Evolutionary conservation across 1,140 invertebrate species (phyloP).

Genomic region (Argopecten irradians): DNA sequence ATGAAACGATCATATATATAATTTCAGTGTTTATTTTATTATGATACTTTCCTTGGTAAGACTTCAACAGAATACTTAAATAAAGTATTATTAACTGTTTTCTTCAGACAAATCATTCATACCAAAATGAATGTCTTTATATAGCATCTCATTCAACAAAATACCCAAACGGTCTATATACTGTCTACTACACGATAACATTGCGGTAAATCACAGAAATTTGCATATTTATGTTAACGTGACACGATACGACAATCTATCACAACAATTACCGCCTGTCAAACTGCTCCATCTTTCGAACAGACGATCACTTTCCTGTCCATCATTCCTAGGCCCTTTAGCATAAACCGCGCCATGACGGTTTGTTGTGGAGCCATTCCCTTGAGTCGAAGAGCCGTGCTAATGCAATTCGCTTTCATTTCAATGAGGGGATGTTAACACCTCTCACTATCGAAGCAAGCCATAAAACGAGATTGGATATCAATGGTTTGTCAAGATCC

Average conservation of each 20-base stretch:
- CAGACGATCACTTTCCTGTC: neutral
- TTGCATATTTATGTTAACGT: slow-evolving; percentile 18
- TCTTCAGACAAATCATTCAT: neutral
- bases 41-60: too few relatives aligned
- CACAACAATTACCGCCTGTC: neutral
- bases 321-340: neutral
- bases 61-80: neutral
- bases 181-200: slow-evolving; percentile 14
- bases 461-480: slow-evolving; percentile 17
- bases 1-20: too few relatives aligned
- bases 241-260: neutral
- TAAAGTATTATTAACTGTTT: neutral
- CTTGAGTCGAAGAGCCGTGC: neutral
- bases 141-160: neutral
- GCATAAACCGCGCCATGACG: slow-evolving; percentile 1
- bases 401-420: slow-evolving; percentile 23
- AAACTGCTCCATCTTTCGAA: slow-evolving; percentile 16
- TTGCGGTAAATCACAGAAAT: neutral
- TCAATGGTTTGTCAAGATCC: slow-evolving; percentile 7
- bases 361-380: neutral
- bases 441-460: slow-evolving; percentile 3
- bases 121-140: neutral
- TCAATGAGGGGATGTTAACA: slow-evolving; percentile 8
- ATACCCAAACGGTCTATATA: neutral
- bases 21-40: too few relatives aligned